Evolutionary conservation across 2,113 vertebrate species (phyloP).

Genomic region (Melanostigma gelatinosum): DNA sequence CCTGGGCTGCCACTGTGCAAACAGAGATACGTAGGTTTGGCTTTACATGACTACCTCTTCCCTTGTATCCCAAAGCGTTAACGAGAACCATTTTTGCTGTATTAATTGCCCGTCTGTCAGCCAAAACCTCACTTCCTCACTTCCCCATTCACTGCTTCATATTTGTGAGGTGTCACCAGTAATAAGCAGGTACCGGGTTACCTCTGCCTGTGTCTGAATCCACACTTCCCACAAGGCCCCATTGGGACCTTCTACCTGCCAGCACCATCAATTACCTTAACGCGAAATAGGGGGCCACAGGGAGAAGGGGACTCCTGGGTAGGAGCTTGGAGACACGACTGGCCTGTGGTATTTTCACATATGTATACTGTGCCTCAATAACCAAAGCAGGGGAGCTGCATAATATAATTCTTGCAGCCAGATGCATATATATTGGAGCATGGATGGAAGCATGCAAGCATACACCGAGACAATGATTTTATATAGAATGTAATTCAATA

Average conservation of each 20-base stretch:
- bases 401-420: slow-evolving; percentile 2
- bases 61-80: slow-evolving; percentile 3
- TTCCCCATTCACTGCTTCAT: slow-evolving; percentile 54
- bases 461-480: not conserved
- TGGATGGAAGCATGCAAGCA: not conserved
- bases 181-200: slow-evolving; percentile 67
- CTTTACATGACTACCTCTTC: not conserved
- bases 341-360: slow-evolving; percentile 19
- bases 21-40: not conserved
- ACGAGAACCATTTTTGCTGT: slow-evolving; percentile 32
- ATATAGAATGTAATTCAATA: not conserved
- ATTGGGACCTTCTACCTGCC: slow-evolving; percentile 55
- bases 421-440: not conserved
- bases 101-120: slow-evolving; percentile 55
- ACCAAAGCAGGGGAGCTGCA: not conserved
- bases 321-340: not conserved
- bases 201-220: slow-evolving; percentile 48
- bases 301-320: slow-evolving; percentile 14
- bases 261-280: slow-evolving; percentile 63
- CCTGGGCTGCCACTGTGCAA: not conserved
- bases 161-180: slow-evolving; percentile 73
- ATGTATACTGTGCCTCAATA: not conserved
- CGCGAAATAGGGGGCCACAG: slow-evolving; percentile 28
- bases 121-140: slow-evolving; percentile 36
- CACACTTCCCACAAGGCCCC: slow-evolving; percentile 39